phyloP scores from a whole-genome alignment of 1,140 invertebrate species.

The Drosophila simulans region DNA sequence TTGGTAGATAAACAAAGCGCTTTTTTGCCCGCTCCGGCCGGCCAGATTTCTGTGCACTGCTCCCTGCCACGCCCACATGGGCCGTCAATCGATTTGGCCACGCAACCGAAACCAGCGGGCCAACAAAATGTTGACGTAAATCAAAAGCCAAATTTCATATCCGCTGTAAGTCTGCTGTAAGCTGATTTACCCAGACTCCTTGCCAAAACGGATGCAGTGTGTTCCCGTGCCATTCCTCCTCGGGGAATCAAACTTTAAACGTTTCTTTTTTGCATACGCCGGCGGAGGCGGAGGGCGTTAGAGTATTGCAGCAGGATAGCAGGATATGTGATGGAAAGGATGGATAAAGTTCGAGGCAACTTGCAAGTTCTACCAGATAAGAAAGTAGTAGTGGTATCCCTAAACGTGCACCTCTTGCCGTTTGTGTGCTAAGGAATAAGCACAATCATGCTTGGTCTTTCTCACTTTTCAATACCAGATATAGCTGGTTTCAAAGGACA shows the following conservation, averaged over 20 bases:
- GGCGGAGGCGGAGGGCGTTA: not conserved
- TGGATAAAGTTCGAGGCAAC: not conserved
- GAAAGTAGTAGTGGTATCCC: too few relatives aligned
- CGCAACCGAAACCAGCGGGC: slow-evolving; percentile 49
- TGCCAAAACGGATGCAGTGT: slow-evolving; percentile 10
- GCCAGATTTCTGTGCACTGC: not conserved
- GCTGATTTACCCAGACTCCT: slow-evolving; percentile 62
- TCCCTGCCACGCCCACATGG: slow-evolving; percentile 4
- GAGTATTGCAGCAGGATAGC: not conserved
- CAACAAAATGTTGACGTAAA: slow-evolving; percentile 76
- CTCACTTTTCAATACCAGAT: not conserved
- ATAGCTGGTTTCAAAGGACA: not conserved
- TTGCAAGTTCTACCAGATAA: too few relatives aligned
- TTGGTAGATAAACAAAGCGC: slow-evolving; percentile 78
- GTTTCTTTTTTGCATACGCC: slow-evolving; percentile 13
- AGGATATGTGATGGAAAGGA: not conserved
- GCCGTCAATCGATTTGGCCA: slow-evolving; percentile 75
- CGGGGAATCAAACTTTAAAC: slow-evolving; percentile 44
- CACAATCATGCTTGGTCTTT: not conserved
- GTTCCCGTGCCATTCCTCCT: not conserved
- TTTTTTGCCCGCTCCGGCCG: slow-evolving; percentile 48
- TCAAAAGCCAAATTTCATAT: slow-evolving; percentile 83
- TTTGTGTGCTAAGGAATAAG: too few relatives aligned
- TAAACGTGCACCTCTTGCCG: too few relatives aligned
- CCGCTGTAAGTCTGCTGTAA: slow-evolving; percentile 81